Evolutionary conservation across 2,797 vertebrate species (phyloP), one percentile per base, ranked within the genome.

Genomic region (Acipenser ruthenus): DNA sequence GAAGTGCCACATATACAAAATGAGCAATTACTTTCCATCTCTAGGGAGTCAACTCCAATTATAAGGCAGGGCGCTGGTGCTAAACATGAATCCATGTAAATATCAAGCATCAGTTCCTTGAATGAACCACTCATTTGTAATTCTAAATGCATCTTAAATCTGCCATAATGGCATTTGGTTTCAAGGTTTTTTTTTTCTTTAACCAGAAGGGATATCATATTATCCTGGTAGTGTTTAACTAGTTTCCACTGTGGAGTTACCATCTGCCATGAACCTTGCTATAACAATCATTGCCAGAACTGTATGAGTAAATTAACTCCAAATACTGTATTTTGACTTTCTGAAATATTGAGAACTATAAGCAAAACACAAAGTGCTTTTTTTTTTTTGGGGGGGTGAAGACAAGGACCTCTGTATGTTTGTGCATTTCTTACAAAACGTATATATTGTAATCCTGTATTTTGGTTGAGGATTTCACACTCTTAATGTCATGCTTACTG

Each of bases 1-100:
- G 80, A 91, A 90, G 88, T 85, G 83, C 82, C 85, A 87, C 86
- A 87, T 89, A 83, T 91, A 89, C 90, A 91, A 91, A 94, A 94
- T 92, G 87, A 93, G 88, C 90, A 94, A 94, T 94, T 92, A 92
- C 84, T 84, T 87, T 84, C 67, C 72, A 74, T 81, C 91, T 87
- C 83, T 67, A 84, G 91, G 89, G 91, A 93, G 64, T 50, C 67
- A 51, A 73, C 75, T 82, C 70, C 84, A 85, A 91, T 94, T 92
- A 92, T 79, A 82, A 87, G 69, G 69, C 72, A 65, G 80, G 70
- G 83, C 86, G 84, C 83, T 87, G 78, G 86, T 87, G 75, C 75
- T 85, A 76, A 86, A 80, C 71, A 85, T 80, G 80, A 89, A 83
- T 79, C 79, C 75, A 71, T 85, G 86, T 84, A 89, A 89, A 89